Base-by-base conservation (phyloP, 2,113 vertebrate species). In the Grus americana region DNA sequence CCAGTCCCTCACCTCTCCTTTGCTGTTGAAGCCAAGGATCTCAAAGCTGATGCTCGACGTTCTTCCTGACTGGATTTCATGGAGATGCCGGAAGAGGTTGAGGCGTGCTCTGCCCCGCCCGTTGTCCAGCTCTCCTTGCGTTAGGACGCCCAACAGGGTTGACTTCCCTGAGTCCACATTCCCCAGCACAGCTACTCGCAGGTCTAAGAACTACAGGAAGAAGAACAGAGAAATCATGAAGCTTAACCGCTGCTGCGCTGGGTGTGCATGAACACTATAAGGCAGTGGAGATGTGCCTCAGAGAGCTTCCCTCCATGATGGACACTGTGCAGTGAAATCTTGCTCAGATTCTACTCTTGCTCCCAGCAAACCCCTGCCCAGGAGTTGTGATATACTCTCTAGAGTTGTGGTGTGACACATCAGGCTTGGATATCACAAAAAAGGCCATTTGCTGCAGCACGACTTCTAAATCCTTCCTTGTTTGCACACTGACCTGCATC, bases 21-120 rank as follows among this genome's bases (percentile, higher is more conserved):
- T 99, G 97, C 99, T 99, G 97, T 99, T 99, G 96, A 99, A 99
- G 75, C 99, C 99, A 1, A 99, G 98, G 94, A 99, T 99, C 98
- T 99, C 99, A 97, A 99, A 99, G 98, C 99, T 99, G 97, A 99
- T 99, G 97, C 99, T 99, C 26, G 99, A 99, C 0, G 99, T 99
- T 36, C 99, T 98, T 90, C 99, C 99, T 21, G 99, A 99, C 93
- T 99, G 99, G 97, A 99, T 99, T 97, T 99, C 99, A 85, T 99
- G 99, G 44, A 99, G 98, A 90, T 99, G 99, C 65, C 99, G 99
- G 97, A 99, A 99, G 80, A 99, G 99, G 97, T 99, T 99, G 95
- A 99, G 99, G 23, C 99, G 98, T 5, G 99, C 99, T 93, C 99
- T 98, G 57, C 99, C 99, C 65, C 99, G 98, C 52, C 99, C 99